These are phyloP conservation scores for Gephyroberyx darwinii DNA, from an alignment of 2,797 vertebrate species.

Conservation along the genomic window DNA sequence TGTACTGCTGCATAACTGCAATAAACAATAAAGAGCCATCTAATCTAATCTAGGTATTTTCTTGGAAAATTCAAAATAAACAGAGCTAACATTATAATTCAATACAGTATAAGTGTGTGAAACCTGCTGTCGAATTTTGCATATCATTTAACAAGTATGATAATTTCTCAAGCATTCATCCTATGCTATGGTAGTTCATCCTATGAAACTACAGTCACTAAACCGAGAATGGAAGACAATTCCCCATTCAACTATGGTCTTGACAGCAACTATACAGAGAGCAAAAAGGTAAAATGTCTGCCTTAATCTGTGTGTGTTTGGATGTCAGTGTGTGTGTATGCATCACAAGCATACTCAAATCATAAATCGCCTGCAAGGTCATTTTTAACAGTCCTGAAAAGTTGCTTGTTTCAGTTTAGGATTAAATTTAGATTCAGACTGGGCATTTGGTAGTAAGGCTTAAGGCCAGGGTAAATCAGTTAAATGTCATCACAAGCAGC, in stretches of 20 bases:
- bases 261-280: no score
- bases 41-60: no score
- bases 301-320: no score
- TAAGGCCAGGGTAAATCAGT: not conserved
- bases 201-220: not conserved
- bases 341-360: no score
- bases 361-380: no score
- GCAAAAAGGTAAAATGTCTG: no score
- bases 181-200: not conserved
- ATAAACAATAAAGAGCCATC: no score
- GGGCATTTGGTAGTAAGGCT: no score
- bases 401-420: not conserved
- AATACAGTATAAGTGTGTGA: not conserved
- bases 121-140: not conserved
- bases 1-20: no score
- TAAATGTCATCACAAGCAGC: not conserved
- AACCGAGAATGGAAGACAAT: not conserved
- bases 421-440: no score
- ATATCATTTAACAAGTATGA: not conserved
- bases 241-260: not conserved
- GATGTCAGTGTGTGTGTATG: no score
- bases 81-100: not conserved
- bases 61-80: slow-evolving; percentile 1
- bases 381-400: not conserved
- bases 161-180: not conserved